Percentiles rank a stretch among this genome's conserved stretches.
These are phyloP conservation scores for Polypedilum pembai DNA, from an alignment of 1,140 invertebrate genomes.

Conservation along the genomic window DNA sequence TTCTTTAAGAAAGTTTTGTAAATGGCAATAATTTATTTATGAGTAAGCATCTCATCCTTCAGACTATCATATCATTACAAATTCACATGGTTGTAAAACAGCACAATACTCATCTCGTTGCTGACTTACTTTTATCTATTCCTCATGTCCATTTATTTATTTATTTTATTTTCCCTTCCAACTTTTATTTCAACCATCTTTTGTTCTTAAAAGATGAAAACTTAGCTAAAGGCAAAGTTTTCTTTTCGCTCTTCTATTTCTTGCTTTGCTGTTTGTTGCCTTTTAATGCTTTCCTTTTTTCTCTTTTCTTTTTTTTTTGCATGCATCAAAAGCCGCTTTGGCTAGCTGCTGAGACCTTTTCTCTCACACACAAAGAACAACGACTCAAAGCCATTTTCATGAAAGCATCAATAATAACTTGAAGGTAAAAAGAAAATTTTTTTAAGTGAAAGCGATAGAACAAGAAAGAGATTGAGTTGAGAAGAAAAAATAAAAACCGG, in stretches of 20 bases:
- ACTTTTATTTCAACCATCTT: neutral
- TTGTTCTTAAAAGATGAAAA: neutral
- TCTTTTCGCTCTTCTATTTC: neutral
- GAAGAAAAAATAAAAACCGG: neutral
- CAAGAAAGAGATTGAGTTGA: neutral
- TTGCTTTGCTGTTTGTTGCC: neutral
- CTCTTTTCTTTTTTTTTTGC: no score
- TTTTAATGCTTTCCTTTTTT: no score
- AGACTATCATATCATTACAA: no score
- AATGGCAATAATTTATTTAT: no score
- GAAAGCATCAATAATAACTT: conserved; percentile 18
- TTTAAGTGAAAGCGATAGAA: neutral
- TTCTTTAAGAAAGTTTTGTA: no score
- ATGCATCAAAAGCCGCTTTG: neutral
- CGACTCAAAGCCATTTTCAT: neutral
- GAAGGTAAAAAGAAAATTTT: neutral
- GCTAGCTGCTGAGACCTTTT: neutral
- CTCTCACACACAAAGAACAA: neutral
- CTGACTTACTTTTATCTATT: neutral
- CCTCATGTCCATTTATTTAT: neutral
- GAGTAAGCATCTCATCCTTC: no score
- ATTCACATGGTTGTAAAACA: no score
- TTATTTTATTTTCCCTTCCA: neutral
- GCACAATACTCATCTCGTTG: no score
- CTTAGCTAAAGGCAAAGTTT: conserved; percentile 2